Evolutionary conservation across 1,140 invertebrate species (phyloP).

Genomic region (Cataglyphis hispanica): DNA sequence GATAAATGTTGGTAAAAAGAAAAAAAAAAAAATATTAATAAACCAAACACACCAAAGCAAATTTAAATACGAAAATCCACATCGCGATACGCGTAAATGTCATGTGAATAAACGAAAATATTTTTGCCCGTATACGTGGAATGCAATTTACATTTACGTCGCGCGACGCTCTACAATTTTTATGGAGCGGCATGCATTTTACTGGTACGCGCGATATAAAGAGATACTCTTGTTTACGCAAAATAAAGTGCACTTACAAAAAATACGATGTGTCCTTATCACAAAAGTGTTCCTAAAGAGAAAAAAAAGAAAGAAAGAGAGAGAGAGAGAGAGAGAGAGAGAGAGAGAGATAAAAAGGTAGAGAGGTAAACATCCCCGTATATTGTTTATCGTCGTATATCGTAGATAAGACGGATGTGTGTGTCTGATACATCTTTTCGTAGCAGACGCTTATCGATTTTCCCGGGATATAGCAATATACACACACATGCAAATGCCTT

Average conservation of each 20-base stretch:
- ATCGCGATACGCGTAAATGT: slow-evolving; percentile 8
- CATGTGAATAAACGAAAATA: slow-evolving; percentile 36
- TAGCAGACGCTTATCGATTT: not conserved
- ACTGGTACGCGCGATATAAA: slow-evolving; percentile 39
- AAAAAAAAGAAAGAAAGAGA: not conserved
- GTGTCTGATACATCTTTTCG: slow-evolving; percentile 18
- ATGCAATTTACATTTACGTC: slow-evolving; percentile 55
- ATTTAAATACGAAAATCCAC: slow-evolving; percentile 18
- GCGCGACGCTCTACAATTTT: slow-evolving; percentile 33
- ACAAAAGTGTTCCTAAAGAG: not conserved
- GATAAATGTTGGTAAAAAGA: not conserved
- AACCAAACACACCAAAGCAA: not conserved
- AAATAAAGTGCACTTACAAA: slow-evolving; percentile 56
- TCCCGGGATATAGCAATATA: not conserved
- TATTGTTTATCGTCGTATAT: slow-evolving; percentile 27
- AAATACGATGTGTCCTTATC: slow-evolving; percentile 37
- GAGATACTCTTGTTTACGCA: slow-evolving; percentile 54
- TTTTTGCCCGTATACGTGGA: slow-evolving; percentile 18
- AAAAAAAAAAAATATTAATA: slow-evolving; percentile 3
- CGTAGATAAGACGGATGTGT: not conserved
- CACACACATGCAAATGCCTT: not conserved
- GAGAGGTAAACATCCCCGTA: not conserved
- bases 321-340: not conserved
- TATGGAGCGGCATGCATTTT: slow-evolving; percentile 44
- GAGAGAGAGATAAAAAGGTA: not conserved